A percentile compares a stretch with the other conserved stretches of the same genome.
Conservation (phyloP, 2,113 vertebrate genomes). For the Passer domesticus region DNA sequence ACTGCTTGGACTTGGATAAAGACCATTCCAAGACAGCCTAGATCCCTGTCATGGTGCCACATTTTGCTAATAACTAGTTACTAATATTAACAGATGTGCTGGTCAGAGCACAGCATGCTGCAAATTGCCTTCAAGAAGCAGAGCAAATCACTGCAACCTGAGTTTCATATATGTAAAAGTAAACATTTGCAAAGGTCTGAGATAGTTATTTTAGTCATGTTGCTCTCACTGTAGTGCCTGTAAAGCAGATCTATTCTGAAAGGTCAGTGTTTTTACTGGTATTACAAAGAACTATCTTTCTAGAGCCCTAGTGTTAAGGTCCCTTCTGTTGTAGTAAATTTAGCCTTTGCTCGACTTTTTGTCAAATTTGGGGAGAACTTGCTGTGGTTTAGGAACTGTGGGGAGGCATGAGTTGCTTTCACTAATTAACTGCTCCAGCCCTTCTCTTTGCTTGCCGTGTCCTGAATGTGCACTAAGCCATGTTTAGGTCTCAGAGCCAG, state of each 20-base stretch:
- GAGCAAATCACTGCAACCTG: neutral
- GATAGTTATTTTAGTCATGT: neutral
- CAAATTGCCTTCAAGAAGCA: neutral
- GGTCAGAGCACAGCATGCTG: neutral
- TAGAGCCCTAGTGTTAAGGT: neutral
- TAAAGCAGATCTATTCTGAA: neutral
- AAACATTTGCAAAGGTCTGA: neutral
- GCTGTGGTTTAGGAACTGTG: fast-evolving
- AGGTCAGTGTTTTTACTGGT: neutral
- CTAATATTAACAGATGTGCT: neutral
- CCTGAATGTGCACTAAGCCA: neutral
- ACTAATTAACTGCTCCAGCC: neutral
- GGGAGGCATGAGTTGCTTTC: neutral
- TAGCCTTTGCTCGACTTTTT: neutral
- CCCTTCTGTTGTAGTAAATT: neutral
- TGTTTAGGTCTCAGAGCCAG: neutral
- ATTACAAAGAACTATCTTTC: neutral
- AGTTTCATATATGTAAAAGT: neutral
- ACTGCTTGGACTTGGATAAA: neutral
- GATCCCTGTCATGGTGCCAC: neutral
- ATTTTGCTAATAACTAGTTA: neutral
- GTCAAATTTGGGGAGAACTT: neutral
- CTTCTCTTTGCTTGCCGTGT: neutral
- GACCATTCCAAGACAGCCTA: neutral
- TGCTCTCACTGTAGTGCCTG: neutral